Evolutionary conservation across 2,797 vertebrate genomes (phyloP).

Genomic region (Manis pentadactyla): DNA sequence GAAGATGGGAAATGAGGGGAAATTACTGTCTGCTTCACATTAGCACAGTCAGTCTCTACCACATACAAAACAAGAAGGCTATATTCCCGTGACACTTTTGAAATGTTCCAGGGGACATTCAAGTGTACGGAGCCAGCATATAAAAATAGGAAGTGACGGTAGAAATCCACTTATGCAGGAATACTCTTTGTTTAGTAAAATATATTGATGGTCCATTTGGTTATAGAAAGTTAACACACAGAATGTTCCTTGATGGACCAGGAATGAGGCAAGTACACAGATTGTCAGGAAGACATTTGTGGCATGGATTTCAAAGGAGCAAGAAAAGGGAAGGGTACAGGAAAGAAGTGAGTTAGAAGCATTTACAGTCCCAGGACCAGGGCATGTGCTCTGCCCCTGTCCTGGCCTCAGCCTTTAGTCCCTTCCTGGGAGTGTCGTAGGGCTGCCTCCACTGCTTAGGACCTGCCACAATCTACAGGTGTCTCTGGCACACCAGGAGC

Average conservation of each 20-base stretch:
- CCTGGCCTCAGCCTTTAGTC: not conserved
- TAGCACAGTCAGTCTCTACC: slow-evolving; percentile 23
- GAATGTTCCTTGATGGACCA: not conserved
- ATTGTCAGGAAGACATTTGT: not conserved
- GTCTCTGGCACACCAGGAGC: not conserved
- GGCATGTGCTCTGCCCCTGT: fast-evolving
- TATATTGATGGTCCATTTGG: not conserved
- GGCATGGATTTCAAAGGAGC: not conserved
- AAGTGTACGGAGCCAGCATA: not conserved
- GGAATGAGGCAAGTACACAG: not conserved
- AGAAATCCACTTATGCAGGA: not conserved
- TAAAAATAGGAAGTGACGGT: not conserved
- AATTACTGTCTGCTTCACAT: slow-evolving; percentile 37
- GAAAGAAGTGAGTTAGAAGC: not conserved
- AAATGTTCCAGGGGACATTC: not conserved
- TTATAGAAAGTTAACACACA: not conserved
- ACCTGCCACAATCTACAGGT: not conserved
- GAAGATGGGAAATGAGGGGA: slow-evolving; percentile 52
- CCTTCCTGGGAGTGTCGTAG: not conserved
- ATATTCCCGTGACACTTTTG: not conserved
- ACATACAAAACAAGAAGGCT: not conserved
- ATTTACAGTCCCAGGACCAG: not conserved
- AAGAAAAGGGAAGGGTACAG: fast-evolving
- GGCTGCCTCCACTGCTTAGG: not conserved
- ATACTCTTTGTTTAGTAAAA: not conserved